Evolutionary conservation across 2,888 invertebrate genomes (phyloP), one percentile per base, ranked within the genome.

Genomic region (Tetranychus piercei): DNA sequence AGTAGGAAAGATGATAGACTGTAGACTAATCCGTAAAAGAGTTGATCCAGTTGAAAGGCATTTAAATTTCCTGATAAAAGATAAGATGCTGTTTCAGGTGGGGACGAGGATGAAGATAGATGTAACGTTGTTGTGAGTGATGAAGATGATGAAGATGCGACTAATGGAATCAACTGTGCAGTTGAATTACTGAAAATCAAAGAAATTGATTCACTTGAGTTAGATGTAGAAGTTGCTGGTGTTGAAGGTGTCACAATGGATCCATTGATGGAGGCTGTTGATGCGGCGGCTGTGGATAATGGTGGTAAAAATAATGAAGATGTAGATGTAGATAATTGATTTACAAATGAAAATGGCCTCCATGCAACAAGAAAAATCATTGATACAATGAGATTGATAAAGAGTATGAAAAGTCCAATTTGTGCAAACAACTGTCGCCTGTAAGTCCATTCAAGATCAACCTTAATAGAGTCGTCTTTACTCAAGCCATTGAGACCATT

Each of bases 361-460:
- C 55, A 55, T 55, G 55, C 9, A 55, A 55, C 55, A 55, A 55
- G 55, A 55, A 55, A 55, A 15, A 55, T 55, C 55, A 67, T 67
- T 67, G n/a, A 67, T 67, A 67, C 23, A n/a, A 67, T 67, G 67
- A n/a, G 69, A 69, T 69, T 69, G 22, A 3, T 23, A 22, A n/a
- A 69, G 3, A 20, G 1, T 11, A n/a, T 69, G 69, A 69, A 69
- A 11, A 69, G 20, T 20, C 20, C 69, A 69, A 55, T 55, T 55
- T 55, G 55, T 9, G 55, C 55, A 55, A 55, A 55, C 55, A 55
- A 55, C 15, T 55, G 55, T 55, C 55, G 9, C 15, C 55, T 9
- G 15, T 55, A 55, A 55, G 55, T 55, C 55, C 55, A 55, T 55
- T 55, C 55, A 55, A 55, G 55, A 55, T 55, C 55, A 55, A 55